Evolutionary conservation across 1,140 invertebrate genomes (phyloP), one percentile per base, ranked within the genome.

Genomic region (Rhyacophila brunnea): DNA sequence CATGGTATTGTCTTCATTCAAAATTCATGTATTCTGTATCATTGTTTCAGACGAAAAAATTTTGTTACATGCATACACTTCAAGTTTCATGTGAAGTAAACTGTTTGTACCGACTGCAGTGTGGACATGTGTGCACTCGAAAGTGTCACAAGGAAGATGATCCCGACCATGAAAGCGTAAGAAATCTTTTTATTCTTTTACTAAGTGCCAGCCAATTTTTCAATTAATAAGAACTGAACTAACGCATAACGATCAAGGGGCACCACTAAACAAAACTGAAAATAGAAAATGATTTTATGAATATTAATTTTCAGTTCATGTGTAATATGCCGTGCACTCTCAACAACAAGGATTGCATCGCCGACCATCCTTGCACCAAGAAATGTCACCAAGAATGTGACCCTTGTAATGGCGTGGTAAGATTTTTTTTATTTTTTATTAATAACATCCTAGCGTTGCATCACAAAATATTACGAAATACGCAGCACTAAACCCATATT

Each of bases 321-420:
- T 84, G 83, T 58, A 11, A 20, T 3, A 78, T 80, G 62, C 67
- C 65, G 0, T 85, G 82, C 62, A 67, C 66, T 0, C 71, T 68
- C 62, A 60, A 62, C 0, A 78, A 74, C 14, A 67, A 68, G 18
- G 72, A 70, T 7, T 82, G 80, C 61, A 70, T 66, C 1, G 66
- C 71, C 0, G 60, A 71, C 15, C 82, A 84, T 57, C 63, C 61
- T 20, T 85, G 83, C 49, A 45, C 58, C 0, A 79, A 74, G 63
- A 40, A 55, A 10, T 85, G 83, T 58, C 70, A 68, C 58, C 74
- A 83, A 62, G 64, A 68, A n/a, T 85, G 83, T 68, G 71, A 71
- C n/a, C 7, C 64, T 2, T 85, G 82, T 66, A 55, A 64, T n/a
- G 68, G 81, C 10, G 38, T 68, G 66, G 74, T 75, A 20, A 19